Evolutionary conservation across 2,797 vertebrate species (phyloP).

Genomic region (Coracias cyanogaster): DNA sequence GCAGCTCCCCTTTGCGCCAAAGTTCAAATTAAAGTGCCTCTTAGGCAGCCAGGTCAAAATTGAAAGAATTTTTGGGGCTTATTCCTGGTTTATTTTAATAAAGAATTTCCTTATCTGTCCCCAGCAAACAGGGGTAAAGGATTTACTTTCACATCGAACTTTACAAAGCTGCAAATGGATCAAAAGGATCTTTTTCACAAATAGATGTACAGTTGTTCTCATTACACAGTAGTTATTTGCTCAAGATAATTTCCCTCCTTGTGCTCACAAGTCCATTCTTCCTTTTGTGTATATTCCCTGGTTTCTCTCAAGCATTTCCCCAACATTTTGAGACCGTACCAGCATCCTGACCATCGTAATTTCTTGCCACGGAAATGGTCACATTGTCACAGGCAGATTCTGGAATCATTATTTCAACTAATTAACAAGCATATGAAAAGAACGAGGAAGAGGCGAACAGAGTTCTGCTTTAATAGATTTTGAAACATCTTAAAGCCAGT

Average conservation of each 20-base stretch:
- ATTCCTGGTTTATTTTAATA: slow-evolving; percentile 43
- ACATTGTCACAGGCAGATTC: neutral
- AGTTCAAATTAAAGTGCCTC: neutral
- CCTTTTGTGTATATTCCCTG: neutral
- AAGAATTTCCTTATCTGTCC: neutral
- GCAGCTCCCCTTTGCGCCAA: neutral
- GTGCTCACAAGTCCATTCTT: neutral
- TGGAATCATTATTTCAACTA: neutral
- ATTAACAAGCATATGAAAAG: slow-evolving; percentile 5
- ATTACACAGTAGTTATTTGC: slow-evolving; percentile 1
- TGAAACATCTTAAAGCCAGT: slow-evolving; percentile 54
- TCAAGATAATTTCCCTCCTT: neutral
- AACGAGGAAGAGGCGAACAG: slow-evolving; percentile 3
- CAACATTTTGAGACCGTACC: neutral
- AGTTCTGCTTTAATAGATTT: slow-evolving; percentile 47
- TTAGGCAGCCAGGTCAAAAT: neutral
- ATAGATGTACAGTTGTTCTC: neutral
- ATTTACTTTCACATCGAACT: slow-evolving; percentile 1
- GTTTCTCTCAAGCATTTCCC: slow-evolving; percentile 10
- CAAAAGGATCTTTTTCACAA: slow-evolving; percentile 3
- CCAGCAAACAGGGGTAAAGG: slow-evolving; percentile 13
- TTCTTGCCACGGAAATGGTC: neutral
- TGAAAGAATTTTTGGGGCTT: neutral
- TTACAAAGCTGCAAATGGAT: slow-evolving; percentile 24
- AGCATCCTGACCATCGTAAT: neutral